Conservation (phyloP, 2,797 vertebrate species). For the Coregonus sp. region DNA sequence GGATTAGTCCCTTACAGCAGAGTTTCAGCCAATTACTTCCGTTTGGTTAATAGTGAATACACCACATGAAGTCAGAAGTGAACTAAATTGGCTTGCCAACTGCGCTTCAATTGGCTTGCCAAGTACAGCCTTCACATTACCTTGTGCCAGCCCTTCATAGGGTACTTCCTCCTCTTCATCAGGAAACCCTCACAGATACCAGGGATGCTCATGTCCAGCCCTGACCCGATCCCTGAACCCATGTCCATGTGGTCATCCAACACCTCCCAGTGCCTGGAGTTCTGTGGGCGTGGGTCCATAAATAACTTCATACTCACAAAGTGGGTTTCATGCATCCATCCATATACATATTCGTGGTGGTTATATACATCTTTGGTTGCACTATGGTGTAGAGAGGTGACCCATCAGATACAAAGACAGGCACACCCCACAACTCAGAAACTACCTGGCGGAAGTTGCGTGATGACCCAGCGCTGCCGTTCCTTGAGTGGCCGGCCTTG, state of each 20-base stretch:
- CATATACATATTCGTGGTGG: too few relatives aligned
- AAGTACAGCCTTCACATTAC: constrained; percentile 54
- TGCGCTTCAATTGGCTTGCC: neutral
- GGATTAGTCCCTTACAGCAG: neutral
- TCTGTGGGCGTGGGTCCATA: constrained; percentile 46
- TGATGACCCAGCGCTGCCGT: constrained; percentile 81
- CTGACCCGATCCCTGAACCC: constrained; percentile 38
- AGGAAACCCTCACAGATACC: constrained; percentile 87
- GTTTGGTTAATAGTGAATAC: neutral
- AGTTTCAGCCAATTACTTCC: neutral
- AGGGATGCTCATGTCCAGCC: constrained; percentile 63
- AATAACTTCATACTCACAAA: too few relatives aligned
- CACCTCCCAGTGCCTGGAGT: constrained; percentile 88
- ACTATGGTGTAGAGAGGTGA: neutral
- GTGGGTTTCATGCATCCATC: too few relatives aligned
- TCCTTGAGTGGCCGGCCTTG: constrained; percentile 74
- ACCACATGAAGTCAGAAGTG: neutral
- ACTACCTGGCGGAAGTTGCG: constrained; percentile 79
- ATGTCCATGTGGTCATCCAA: constrained; percentile 73
- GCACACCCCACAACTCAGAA: neutral
- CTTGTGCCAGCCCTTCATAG: constrained; percentile 95
- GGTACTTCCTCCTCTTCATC: constrained; percentile 93
- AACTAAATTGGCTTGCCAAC: neutral
- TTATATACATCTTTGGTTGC: neutral
- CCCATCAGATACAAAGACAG: neutral